Evolutionary conservation across 1,140 invertebrate species (phyloP).

Genomic region (Saccostrea cuccullata): DNA sequence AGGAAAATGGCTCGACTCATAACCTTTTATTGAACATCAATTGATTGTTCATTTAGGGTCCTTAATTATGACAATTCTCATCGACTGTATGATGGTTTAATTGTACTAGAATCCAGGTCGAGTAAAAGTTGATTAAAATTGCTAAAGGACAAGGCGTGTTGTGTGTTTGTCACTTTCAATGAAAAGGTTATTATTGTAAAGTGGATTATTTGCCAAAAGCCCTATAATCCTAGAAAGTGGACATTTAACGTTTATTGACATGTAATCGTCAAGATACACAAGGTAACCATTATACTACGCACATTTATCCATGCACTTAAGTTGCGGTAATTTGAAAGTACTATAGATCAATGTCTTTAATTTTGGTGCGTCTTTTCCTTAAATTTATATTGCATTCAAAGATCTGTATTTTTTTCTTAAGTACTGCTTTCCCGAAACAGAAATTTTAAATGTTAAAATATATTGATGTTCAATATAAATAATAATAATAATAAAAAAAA

Average conservation of each 20-base stretch:
- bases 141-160: neutral
- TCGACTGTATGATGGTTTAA: slow-evolving; percentile 21
- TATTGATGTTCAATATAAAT: too few species aligned
- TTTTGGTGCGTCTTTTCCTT: too few species aligned
- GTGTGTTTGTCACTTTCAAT: neutral
- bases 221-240: neutral
- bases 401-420: too few species aligned
- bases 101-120: neutral
- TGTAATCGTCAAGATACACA: neutral
- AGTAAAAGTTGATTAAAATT: neutral
- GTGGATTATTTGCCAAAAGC: slow-evolving; percentile 7
- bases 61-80: neutral
- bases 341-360: too few species aligned
- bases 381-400: too few species aligned
- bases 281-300: neutral
- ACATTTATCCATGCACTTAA: neutral
- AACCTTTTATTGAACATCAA: neutral
- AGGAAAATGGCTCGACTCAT: neutral
- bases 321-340: too few species aligned
- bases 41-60: slow-evolving; percentile 17
- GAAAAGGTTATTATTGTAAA: neutral
- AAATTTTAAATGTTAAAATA: too few species aligned
- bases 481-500: too few species aligned
- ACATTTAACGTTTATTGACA: neutral
- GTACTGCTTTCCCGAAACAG: too few species aligned